Percentiles rank a stretch among this genome's conserved stretches.
Evolutionary conservation across 2,888 invertebrate genomes (phyloP).

Genomic region (Terebella lapidaria): DNA sequence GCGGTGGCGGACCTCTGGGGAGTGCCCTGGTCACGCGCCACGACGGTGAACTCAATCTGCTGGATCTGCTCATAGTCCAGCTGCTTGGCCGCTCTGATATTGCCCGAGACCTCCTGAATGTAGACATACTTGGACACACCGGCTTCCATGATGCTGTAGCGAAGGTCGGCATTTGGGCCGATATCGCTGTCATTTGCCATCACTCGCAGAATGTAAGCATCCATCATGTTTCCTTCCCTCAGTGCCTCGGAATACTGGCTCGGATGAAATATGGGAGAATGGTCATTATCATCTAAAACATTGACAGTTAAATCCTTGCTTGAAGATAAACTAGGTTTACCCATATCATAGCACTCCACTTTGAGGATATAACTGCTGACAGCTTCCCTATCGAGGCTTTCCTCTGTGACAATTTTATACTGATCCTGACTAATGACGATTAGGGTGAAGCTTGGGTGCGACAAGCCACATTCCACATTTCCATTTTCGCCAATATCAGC

Average conservation of each 20-base stretch:
- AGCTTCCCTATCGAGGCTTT: constrained; percentile 85
- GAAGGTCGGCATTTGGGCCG: neutral
- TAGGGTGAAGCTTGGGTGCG: constrained; percentile 40
- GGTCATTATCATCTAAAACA: constrained; percentile 22
- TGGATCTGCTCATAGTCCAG: constrained; percentile 1
- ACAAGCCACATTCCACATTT: constrained; percentile 20
- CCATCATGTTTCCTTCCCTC: constrained; percentile 1
- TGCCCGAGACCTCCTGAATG: neutral
- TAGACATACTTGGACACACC: neutral
- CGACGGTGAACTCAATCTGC: neutral
- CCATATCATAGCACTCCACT: constrained; percentile 52
- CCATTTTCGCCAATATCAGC: constrained; percentile 13
- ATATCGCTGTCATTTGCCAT: constrained; percentile 4
- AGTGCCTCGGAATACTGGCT: constrained; percentile 6
- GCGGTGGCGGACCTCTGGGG: neutral
- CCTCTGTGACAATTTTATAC: constrained; percentile 61
- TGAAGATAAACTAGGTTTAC: constrained; percentile 4
- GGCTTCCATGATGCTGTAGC: neutral
- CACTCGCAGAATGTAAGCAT: neutral
- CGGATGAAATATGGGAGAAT: constrained; percentile 16
- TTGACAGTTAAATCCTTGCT: constrained; percentile 8
- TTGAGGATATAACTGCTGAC: constrained; percentile 87
- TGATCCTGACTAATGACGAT: neutral
- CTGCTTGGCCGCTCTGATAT: neutral
- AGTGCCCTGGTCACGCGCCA: neutral